phyloP scores from a whole-genome alignment of 1,140 invertebrate genomes.

The Rhagoletis pomonella region DNA sequence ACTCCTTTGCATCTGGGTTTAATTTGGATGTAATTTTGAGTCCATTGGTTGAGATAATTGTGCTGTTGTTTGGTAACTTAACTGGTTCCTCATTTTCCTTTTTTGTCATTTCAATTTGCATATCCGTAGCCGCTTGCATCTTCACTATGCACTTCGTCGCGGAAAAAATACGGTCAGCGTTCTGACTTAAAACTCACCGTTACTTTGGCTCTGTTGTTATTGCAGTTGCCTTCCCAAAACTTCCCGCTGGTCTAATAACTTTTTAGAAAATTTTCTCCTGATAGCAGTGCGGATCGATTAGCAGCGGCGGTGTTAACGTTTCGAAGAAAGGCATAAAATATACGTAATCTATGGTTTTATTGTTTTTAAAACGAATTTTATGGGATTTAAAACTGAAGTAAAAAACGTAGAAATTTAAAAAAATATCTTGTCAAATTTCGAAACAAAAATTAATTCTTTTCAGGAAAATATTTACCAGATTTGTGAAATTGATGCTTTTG shows the following conservation, averaged over 20 bases:
- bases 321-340: slow-evolving; percentile 18
- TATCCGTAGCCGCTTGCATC: not conserved
- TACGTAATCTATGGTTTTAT: slow-evolving; percentile 4
- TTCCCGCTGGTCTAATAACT: not conserved
- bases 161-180: not conserved
- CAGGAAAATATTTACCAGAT: slow-evolving; percentile 39
- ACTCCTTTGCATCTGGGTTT: slow-evolving; percentile 57
- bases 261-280: not conserved
- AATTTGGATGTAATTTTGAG: slow-evolving; percentile 54
- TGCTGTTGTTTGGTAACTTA: not conserved
- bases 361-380: slow-evolving; percentile 36
- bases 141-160: not conserved
- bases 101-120: not conserved
- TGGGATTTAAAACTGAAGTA: slow-evolving; percentile 38
- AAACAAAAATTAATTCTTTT: slow-evolving; percentile 23
- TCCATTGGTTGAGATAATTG: slow-evolving; percentile 41
- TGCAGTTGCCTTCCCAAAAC: not conserved
- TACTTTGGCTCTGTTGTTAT: not conserved
- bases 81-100: slow-evolving; percentile 10
- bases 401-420: slow-evolving; percentile 50
- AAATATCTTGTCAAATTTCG: slow-evolving; percentile 38
- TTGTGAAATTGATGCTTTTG: slow-evolving; percentile 26
- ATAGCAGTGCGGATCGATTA: not conserved
- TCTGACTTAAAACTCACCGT: not conserved
- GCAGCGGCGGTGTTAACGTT: not conserved